Evolutionary conservation across 2,113 vertebrate genomes (phyloP).

Genomic region (Eleginops maclovinus): DNA sequence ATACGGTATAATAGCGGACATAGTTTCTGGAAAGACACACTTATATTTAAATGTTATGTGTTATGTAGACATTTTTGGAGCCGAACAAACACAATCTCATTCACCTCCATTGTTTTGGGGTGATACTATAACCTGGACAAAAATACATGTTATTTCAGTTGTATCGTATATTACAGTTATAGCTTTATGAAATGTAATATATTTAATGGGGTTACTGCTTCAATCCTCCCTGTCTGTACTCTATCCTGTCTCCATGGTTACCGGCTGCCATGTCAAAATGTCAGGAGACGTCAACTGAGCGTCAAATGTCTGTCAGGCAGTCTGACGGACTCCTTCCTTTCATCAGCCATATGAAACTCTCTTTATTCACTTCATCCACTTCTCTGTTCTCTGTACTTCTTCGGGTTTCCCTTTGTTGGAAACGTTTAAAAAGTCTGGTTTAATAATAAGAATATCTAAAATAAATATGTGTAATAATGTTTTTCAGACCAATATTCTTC

Average conservation of each 20-base stretch:
- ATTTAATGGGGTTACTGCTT: neutral
- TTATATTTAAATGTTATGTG: too few species aligned
- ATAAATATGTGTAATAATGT: too few species aligned
- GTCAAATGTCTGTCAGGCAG: neutral
- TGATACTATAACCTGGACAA: too few species aligned
- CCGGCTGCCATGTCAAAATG: neutral
- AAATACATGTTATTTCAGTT: too few species aligned
- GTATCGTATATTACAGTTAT: neutral
- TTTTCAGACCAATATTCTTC: too few species aligned
- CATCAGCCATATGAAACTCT: neutral
- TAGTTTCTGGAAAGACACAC: too few species aligned
- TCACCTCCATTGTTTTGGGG: too few species aligned
- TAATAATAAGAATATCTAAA: too few species aligned
- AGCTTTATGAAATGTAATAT: neutral
- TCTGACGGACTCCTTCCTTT: neutral
- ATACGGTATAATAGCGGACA: too few species aligned
- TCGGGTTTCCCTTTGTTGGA: neutral
- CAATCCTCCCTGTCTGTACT: neutral
- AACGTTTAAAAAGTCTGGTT: too few species aligned
- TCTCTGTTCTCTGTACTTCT: neutral
- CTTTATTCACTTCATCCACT: neutral
- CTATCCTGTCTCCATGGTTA: conserved; percentile 9
- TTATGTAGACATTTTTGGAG: too few species aligned
- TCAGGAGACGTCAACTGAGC: neutral
- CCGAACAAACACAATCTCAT: too few species aligned